Base-by-base conservation (phyloP, 1,140 invertebrate species). In the Saccostrea glomerata region DNA sequence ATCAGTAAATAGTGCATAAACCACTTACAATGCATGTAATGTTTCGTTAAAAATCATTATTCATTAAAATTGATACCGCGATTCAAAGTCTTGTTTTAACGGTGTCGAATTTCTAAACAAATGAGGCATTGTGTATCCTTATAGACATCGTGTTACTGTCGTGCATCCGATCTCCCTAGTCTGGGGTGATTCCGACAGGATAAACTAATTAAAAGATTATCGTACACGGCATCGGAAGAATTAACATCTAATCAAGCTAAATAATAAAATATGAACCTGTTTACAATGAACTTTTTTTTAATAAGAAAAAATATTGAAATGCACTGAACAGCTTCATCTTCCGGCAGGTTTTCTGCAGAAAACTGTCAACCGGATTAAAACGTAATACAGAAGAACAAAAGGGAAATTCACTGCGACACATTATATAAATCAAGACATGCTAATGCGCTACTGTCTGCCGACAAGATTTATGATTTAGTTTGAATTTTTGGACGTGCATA, bases 1-100 rank as follows among this genome's bases (percentile, higher is more conserved):
- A 77, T 77, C 70, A 77, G 70, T 77, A 30, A 40, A 77, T 30
- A 30, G 25, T 63, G 12, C 70, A 17, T 25, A 77, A 77, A 77
- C 4, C 70, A 36, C 25, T 17, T 25, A 30, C 70, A 77, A 77
- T 77, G 70, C 25, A 30, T 77, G 70, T 36, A 77, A 77, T 77
- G 70, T 77, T 77, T 77, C 70, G 70, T 77, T 77, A 30, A 77
- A 73, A 77, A 30, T 77, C 70, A 77, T 77, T 36, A 77, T 66
- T 66, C 60, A 47, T 66, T 66, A 30, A 77, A 25, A 77, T 30
- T 15, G 70, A 77, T 77, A 15, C 13, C 23, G 25, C 13, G 70
- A 77, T 77, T 77, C 20, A 23, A 36, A 66, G 60, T 66, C 60
- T 66, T 66, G 60, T 66, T 66, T 66, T 77, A 77, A 11, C 23